A percentile compares a stretch with the other conserved stretches of the same genome.
phyloP scores from a whole-genome alignment of 2,888 invertebrate species.

The Myathropa florea region DNA sequence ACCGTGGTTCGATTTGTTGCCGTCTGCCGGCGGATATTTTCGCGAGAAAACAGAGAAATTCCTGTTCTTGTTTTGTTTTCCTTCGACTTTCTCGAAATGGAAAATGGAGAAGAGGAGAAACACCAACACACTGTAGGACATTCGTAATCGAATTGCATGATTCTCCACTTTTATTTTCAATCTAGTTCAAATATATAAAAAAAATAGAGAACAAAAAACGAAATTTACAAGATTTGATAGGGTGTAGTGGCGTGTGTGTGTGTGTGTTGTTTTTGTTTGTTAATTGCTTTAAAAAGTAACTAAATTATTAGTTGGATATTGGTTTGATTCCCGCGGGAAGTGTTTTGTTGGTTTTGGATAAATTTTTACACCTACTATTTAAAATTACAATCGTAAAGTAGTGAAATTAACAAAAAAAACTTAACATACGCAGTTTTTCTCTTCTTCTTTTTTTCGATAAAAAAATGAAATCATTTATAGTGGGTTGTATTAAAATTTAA shows the following conservation, averaged over 20 bases:
- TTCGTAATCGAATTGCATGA: slow-evolving; percentile 11
- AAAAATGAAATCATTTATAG: slow-evolving; percentile 49
- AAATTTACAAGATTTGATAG: slow-evolving; percentile 56
- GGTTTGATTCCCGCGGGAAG: slow-evolving; percentile 63
- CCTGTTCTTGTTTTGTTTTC: neutral
- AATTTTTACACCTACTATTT: slow-evolving; percentile 64
- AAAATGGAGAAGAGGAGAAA: neutral
- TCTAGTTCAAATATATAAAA: slow-evolving; percentile 17
- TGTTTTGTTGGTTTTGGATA: slow-evolving; percentile 15
- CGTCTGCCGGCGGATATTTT: neutral
- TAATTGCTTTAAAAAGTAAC: slow-evolving; percentile 32
- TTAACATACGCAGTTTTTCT: slow-evolving; percentile 25
- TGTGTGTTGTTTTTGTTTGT: neutral
- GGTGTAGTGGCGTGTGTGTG: neutral
- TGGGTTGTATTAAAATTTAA: slow-evolving; percentile 59
- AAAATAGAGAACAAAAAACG: neutral
- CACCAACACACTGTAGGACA: neutral
- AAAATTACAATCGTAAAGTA: slow-evolving; percentile 55
- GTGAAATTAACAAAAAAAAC: slow-evolving; percentile 49
- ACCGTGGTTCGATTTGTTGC: slow-evolving; percentile 12
- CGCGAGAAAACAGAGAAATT: neutral
- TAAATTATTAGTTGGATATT: slow-evolving; percentile 60
- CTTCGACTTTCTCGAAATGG: neutral
- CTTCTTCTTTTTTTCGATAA: slow-evolving; percentile 20
- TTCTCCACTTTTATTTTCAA: slow-evolving; percentile 27